Conservation (phyloP, 2,113 vertebrate genomes). For the Colistium nudipinnis region DNA sequence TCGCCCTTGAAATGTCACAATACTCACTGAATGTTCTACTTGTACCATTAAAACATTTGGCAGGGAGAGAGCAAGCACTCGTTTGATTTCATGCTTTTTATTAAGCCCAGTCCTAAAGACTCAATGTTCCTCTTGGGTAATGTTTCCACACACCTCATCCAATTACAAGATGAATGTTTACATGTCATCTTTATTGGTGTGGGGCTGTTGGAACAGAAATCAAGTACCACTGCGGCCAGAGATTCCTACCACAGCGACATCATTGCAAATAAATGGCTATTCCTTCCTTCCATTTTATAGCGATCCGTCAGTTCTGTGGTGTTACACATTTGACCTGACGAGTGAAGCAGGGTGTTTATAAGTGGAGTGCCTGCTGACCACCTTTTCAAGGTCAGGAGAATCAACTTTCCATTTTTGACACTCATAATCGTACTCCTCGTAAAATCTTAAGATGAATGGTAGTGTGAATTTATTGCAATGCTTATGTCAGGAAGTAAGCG, state of each 20-base stretch:
- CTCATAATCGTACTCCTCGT: not conserved
- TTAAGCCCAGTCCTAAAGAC: not conserved
- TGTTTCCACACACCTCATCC: not conserved
- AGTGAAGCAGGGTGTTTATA: no score
- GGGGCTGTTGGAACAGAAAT: not conserved
- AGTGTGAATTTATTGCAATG: constrained; percentile 1
- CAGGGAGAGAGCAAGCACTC: not conserved
- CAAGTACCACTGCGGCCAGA: not conserved
- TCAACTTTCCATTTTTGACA: not conserved
- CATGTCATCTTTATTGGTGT: not conserved
- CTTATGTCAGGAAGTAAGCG: not conserved
- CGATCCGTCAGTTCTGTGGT: not conserved
- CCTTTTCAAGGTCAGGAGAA: not conserved
- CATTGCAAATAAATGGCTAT: not conserved
- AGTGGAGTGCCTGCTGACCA: not conserved
- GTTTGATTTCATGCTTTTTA: not conserved
- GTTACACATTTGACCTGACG: not conserved
- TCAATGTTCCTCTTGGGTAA: not conserved
- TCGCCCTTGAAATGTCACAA: not conserved
- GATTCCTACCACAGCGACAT: not conserved
- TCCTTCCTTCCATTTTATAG: no score
- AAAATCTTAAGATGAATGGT: not conserved
- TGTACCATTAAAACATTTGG: not conserved
- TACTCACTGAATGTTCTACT: no score
- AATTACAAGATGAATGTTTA: not conserved